Evolutionary conservation across 1,140 invertebrate species (phyloP).

Genomic region (Drosophila triauraria): DNA sequence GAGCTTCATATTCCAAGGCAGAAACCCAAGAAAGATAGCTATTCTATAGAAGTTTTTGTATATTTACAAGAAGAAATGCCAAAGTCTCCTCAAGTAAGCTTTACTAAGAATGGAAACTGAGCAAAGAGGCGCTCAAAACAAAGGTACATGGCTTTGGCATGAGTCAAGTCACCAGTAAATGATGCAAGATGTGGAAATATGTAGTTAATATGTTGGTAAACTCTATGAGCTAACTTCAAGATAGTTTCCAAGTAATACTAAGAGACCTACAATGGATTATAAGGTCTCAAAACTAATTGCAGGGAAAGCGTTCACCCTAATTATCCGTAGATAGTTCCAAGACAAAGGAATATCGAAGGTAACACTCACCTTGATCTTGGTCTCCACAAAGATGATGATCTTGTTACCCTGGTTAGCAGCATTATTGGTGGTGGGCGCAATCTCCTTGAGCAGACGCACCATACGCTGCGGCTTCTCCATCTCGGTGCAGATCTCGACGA

Average conservation of each 20-base stretch:
- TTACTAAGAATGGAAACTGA: background rate
- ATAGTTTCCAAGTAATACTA: no score
- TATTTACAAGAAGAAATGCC: background rate
- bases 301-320: no score
- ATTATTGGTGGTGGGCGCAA: constrained; percentile 87
- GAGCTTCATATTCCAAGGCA: background rate
- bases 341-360: background rate
- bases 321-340: no score
- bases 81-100: background rate
- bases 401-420: constrained; percentile 93
- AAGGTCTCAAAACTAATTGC: no score
- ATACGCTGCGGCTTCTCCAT: constrained; percentile 94
- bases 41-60: no score
- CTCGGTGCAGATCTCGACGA: constrained; percentile 97
- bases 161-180: no score
- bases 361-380: constrained; percentile 93
- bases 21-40: background rate
- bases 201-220: no score
- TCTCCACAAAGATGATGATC: constrained; percentile 99
- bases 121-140: no score
- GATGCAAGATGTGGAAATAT: no score
- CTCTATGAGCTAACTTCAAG: no score
- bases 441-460: constrained; percentile 93
- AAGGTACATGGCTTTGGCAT: no score
- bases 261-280: no score